A percentile compares a stretch with the other conserved stretches of the same genome.
Conservation (phyloP, 2,797 vertebrate genomes). For the Sebastes matsubarae region DNA sequence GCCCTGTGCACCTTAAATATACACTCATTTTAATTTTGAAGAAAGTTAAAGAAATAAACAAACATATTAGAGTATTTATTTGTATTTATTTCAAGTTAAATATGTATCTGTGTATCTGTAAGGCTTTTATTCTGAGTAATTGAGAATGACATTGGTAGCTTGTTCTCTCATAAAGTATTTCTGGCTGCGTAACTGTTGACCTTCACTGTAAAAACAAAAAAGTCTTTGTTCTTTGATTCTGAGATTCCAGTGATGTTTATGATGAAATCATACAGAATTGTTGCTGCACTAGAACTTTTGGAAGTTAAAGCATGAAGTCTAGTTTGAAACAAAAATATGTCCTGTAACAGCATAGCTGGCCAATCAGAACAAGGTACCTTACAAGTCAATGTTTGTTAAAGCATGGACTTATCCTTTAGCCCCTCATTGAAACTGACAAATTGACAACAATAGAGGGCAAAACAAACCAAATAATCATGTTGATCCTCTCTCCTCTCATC, state of each 20-base stretch:
- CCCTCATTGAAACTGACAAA: background rate
- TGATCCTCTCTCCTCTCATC: slow-evolving; percentile 18
- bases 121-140: background rate
- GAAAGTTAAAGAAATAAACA: background rate
- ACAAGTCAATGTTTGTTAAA: background rate
- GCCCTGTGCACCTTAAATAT: background rate
- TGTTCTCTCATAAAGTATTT: background rate
- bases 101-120: background rate
- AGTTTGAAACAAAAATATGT: background rate
- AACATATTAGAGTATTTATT: rapidly evolving
- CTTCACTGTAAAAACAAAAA: background rate
- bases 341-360: background rate
- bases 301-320: background rate
- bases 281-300: background rate
- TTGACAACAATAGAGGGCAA: background rate
- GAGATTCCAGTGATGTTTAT: background rate
- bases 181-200: background rate
- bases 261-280: background rate
- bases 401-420: background rate
- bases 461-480: slow-evolving; percentile 21
- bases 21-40: background rate
- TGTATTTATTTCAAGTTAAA: background rate
- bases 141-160: background rate
- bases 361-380: background rate
- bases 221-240: background rate